Conservation (phyloP, 2,113 vertebrate species). For the Lipophrys pholis region DNA sequence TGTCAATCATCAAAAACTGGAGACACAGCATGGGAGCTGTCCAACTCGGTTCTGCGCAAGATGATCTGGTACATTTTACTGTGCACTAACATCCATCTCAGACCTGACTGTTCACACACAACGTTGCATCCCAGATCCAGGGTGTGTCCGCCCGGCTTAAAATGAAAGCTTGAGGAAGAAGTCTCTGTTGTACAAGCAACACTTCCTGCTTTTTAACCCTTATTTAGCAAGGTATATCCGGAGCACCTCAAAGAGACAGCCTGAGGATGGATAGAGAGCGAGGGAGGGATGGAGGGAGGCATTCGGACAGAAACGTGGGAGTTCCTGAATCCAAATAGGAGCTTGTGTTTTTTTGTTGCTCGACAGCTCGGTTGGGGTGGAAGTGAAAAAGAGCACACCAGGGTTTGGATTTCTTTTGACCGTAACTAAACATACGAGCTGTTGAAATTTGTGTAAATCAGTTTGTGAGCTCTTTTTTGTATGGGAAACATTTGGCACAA, state of each 20-base stretch:
- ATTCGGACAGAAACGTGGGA: constrained; percentile 30
- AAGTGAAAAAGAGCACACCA: constrained; percentile 19
- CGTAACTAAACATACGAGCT: no score
- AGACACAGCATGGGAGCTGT: constrained; percentile 76
- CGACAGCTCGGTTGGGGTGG: not conserved
- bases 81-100: not conserved
- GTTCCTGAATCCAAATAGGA: constrained; percentile 30
- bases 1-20: constrained; percentile 76
- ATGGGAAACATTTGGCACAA: no score
- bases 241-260: constrained; percentile 18
- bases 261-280: not conserved
- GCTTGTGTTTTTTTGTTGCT: not conserved
- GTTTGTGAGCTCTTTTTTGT: no score
- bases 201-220: constrained; percentile 47
- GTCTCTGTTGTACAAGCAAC: constrained; percentile 17
- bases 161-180: constrained; percentile 34
- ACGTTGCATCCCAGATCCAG: constrained; percentile 12
- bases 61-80: constrained; percentile 75
- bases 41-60: constrained; percentile 53
- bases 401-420: not conserved
- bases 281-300: not conserved
- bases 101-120: constrained; percentile 14
- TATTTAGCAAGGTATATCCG: constrained; percentile 68
- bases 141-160: constrained; percentile 39
- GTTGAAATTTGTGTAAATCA: no score